These are phyloP conservation scores for Platichthys flesus DNA, from an alignment of 2,113 vertebrate species.

Conservation along the genomic window DNA sequence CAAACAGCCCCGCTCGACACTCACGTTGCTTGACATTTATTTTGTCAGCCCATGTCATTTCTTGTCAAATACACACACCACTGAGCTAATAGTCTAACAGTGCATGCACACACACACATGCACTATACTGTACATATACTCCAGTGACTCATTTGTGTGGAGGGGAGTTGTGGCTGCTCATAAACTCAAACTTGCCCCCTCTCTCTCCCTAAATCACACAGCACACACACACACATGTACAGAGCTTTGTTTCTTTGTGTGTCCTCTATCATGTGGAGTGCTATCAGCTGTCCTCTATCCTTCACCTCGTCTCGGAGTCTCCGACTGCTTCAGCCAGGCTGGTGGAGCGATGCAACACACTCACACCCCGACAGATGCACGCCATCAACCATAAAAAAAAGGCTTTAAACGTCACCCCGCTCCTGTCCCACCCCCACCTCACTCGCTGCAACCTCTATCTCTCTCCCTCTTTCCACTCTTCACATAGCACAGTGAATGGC, in stretches of 20 bases:
- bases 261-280: conserved; percentile 5
- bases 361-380: conserved; percentile 29
- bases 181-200: background rate
- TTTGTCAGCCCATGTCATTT: background rate
- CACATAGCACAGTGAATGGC: conserved; percentile 50
- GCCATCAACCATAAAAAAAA: conserved; percentile 27
- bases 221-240: background rate
- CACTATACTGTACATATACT: background rate
- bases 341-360: conserved; percentile 17
- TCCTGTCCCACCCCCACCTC: conserved; percentile 14
- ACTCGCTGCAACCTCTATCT: background rate
- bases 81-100: too few relatives aligned
- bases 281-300: conserved; percentile 33
- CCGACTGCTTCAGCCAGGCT: conserved; percentile 25
- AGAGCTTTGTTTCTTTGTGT: conserved; percentile 10
- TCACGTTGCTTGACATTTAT: background rate
- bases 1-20: background rate
- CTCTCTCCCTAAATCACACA: background rate
- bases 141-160: background rate
- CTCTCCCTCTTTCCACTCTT: conserved; percentile 14
- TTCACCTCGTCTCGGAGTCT: conserved; percentile 30
- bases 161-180: background rate
- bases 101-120: background rate
- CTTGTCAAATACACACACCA: background rate
- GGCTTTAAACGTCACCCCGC: conserved; percentile 40